Conservation (phyloP, 2,113 vertebrate genomes). For the Hoplias malabaricus region DNA sequence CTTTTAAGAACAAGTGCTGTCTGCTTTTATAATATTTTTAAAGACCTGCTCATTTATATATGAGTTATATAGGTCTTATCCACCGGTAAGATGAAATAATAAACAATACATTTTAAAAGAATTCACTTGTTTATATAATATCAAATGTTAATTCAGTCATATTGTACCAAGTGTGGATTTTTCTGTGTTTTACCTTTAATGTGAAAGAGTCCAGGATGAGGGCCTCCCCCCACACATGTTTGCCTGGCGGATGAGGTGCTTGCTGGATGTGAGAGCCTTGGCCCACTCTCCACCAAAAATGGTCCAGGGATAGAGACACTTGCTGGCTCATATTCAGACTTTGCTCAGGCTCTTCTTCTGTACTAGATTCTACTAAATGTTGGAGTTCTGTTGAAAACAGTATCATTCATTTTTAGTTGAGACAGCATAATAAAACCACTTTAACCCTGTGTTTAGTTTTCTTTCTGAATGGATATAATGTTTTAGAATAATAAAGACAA, state of each 20-base stretch:
- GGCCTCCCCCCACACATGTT: slow-evolving; percentile 96
- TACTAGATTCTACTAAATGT: slow-evolving; percentile 66
- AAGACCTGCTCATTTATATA: no score
- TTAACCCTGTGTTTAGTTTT: background rate
- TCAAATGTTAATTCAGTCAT: no score
- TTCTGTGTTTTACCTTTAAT: slow-evolving; percentile 89
- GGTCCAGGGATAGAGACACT: slow-evolving; percentile 82
- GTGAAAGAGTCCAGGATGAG: slow-evolving; percentile 87
- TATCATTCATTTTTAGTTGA: background rate
- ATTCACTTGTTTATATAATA: no score
- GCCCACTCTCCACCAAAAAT: slow-evolving; percentile 96
- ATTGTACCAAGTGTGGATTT: no score
- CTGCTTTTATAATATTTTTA: no score
- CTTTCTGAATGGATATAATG: background rate
- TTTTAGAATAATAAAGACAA: background rate
- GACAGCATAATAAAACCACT: background rate
- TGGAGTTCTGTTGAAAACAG: slow-evolving; percentile 65
- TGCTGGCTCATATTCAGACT: slow-evolving; percentile 84
- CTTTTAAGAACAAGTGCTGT: no score
- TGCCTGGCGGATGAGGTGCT: slow-evolving; percentile 89
- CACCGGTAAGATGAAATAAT: no score
- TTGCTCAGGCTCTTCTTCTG: slow-evolving; percentile 77
- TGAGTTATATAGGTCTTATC: no score
- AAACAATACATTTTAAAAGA: no score
- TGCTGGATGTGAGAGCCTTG: slow-evolving; percentile 96